A percentile compares a stretch with the other conserved stretches of the same genome.
Evolutionary conservation across 2,797 vertebrate species (phyloP).

Genomic region (Limnodromus scolopaceus): DNA sequence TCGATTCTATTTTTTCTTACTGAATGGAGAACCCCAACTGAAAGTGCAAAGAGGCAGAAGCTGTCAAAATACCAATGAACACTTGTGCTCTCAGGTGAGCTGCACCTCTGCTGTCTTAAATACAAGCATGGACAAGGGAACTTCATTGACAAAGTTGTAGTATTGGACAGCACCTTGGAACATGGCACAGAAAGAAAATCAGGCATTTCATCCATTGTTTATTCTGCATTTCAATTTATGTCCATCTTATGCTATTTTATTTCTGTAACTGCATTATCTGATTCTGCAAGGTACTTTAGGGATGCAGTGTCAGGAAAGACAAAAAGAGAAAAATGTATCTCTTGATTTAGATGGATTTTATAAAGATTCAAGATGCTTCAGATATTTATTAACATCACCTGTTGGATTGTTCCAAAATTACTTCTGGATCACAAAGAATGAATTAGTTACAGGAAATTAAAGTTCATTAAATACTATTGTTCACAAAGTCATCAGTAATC

Average conservation of each 20-base stretch:
- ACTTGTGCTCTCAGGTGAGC: neutral
- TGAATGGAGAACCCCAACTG: neutral
- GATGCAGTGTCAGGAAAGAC: neutral
- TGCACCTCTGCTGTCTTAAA: neutral
- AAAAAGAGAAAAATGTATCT: neutral
- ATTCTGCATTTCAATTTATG: constrained; percentile 1
- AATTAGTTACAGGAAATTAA: constrained; percentile 18
- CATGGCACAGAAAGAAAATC: neutral
- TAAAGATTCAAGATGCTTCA: neutral
- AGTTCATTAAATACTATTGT: neutral
- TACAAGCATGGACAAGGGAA: neutral
- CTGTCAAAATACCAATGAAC: rapidly evolving
- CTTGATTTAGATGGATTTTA: neutral
- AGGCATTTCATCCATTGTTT: neutral
- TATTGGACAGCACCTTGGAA: neutral
- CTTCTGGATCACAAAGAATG: neutral
- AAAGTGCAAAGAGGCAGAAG: neutral
- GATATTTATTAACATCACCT: neutral
- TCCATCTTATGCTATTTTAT: neutral
- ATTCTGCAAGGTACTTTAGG: neutral
- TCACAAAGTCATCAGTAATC: constrained; percentile 18
- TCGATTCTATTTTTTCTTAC: neutral
- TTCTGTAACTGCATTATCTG: neutral
- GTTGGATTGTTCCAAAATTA: neutral
- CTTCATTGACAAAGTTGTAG: neutral